These are phyloP conservation scores for Odontomachus brunneus DNA, from an alignment of 1,140 invertebrate species.

Conservation along the genomic window DNA sequence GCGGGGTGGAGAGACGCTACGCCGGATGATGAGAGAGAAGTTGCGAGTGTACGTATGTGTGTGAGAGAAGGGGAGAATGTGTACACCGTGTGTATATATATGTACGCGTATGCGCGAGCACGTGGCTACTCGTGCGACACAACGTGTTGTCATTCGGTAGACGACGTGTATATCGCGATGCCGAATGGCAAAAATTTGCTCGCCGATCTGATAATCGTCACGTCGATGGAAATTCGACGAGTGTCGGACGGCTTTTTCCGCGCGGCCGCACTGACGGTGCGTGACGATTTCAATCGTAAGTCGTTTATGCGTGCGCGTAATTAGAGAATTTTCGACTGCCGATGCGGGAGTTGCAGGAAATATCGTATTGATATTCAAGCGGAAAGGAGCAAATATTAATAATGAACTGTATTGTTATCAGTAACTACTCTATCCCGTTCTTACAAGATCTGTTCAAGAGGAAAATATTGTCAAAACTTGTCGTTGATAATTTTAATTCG, in stretches of 20 bases:
- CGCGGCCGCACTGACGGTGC: too few species aligned
- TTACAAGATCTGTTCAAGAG: too few species aligned
- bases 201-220: conserved; percentile 46
- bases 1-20: conserved; percentile 13
- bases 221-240: conserved; percentile 61
- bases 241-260: conserved; percentile 3
- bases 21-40: conserved; percentile 76
- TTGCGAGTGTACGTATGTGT: conserved; percentile 37
- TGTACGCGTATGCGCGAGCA: conserved; percentile 6
- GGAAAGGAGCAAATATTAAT: too few species aligned
- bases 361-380: too few species aligned
- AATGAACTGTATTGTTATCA: too few species aligned
- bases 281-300: too few species aligned
- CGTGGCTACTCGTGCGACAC: conserved; percentile 77
- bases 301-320: too few species aligned
- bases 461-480: too few species aligned
- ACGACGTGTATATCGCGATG: conserved; percentile 66
- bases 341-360: too few species aligned
- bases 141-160: conserved; percentile 79
- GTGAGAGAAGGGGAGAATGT: conserved; percentile 22
- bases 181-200: conserved; percentile 59
- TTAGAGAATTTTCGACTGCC: too few species aligned
- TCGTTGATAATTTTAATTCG: too few species aligned
- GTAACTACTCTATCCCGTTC: too few species aligned
- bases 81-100: conserved; percentile 17